Base-by-base conservation (phyloP, 2,888 invertebrate genomes). In the Carcina quercana region DNA sequence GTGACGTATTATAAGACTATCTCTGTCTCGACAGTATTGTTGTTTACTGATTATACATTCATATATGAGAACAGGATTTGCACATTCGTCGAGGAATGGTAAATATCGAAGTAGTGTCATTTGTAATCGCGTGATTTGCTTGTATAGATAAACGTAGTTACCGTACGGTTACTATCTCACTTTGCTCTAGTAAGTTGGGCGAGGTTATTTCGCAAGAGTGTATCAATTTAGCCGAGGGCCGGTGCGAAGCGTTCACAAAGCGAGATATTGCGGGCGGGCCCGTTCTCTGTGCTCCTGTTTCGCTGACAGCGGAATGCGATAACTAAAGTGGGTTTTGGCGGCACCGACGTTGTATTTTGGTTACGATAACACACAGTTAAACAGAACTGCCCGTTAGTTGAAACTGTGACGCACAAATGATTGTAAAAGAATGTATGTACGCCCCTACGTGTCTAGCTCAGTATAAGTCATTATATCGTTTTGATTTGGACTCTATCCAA, bases 141-240 rank as follows among this genome's bases (percentile, higher is more conserved):
- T n/a, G n/a, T n/a, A n/a, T n/a, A 30, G 35, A 35, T 35, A 35
- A 35, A 31, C 19, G 8, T 11, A 22, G 14, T 28, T 19, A 35
- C 30, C 25, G 24, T 25, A 17, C 20, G 6, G 13, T 21, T 30
- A 31, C 28, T 31, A 35, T 31, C 22, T 30, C 27, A 28, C 19
- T 29, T 29, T 58, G 55, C 70, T 71, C 69, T 59, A 70, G 68
- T 75, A 74, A 73, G 71, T 74, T 75, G 68, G 67, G 68, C 72
- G 72, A 75, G 75, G 74, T 68, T 73, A 66, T 79, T 79, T 78
- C 74, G 75, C 76, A 78, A 78, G 68, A 71, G 71, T 70, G 74
- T 80, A 74, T 78, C 74, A 71, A 72, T 79, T 74, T 72, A 70
- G 70, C 67, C 61, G 69, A 74, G 74, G 70, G 71, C 73, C 65